Evolutionary conservation across 1,140 invertebrate species (phyloP).

Genomic region (Oreohelix idahoensis): DNA sequence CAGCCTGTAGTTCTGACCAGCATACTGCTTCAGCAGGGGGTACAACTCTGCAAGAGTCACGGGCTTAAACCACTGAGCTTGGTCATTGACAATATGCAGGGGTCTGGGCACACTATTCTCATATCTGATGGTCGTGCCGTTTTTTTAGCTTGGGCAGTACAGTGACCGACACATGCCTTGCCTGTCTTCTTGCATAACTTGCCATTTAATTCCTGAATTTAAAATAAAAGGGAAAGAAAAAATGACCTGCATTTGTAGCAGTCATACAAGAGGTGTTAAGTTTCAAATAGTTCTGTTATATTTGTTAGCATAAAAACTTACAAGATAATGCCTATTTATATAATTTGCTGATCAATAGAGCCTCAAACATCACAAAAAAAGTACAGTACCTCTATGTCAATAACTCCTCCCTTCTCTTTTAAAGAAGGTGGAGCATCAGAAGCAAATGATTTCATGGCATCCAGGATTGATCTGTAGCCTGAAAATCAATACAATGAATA

Average conservation of each 20-base stretch:
- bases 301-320: too few relatives aligned
- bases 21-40: constrained; percentile 49
- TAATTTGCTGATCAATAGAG: background rate
- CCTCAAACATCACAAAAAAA: background rate
- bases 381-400: constrained; percentile 60
- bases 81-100: constrained; percentile 53
- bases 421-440: constrained; percentile 44
- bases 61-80: constrained; percentile 61
- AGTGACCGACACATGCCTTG: constrained; percentile 50
- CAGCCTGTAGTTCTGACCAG: constrained; percentile 52
- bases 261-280: too few relatives aligned
- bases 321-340: too few relatives aligned
- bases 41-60: constrained; percentile 52
- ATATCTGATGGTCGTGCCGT: background rate
- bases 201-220: constrained; percentile 50
- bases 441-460: constrained; percentile 70
- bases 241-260: too few relatives aligned
- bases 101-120: constrained; percentile 26
- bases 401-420: constrained; percentile 42
- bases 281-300: too few relatives aligned
- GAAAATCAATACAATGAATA: too few relatives aligned
- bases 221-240: too few relatives aligned
- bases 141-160: constrained; percentile 35
- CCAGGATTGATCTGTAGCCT: constrained; percentile 58
- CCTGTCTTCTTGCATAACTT: constrained; percentile 60